Conservation (phyloP, 1,140 invertebrate genomes). For the Drosophila mayri region DNA sequence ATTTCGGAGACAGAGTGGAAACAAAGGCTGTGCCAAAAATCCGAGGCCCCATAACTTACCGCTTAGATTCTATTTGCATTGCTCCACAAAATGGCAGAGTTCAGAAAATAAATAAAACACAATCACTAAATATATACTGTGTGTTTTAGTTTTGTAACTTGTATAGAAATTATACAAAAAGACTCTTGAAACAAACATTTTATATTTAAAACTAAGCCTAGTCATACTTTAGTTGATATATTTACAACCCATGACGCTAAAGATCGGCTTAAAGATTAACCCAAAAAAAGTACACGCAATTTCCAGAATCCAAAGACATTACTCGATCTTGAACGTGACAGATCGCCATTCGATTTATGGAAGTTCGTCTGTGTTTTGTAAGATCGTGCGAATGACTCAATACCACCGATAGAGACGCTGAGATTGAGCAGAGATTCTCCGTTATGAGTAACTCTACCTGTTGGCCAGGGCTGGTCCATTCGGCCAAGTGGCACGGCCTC, state of each 20-base stretch:
- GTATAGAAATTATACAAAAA: no score
- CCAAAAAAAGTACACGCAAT: neutral
- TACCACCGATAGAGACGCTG: slow-evolving; percentile 5
- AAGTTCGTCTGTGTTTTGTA: slow-evolving; percentile 13
- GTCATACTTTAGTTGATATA: neutral
- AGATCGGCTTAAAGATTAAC: neutral
- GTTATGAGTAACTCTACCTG: slow-evolving; percentile 45
- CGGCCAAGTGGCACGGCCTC: slow-evolving; percentile 60
- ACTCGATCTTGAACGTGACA: slow-evolving; percentile 18
- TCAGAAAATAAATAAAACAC: slow-evolving; percentile 30
- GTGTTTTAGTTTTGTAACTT: neutral
- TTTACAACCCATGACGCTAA: neutral
- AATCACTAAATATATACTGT: slow-evolving; percentile 11
- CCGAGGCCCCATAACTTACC: slow-evolving; percentile 46
- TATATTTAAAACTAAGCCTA: neutral
- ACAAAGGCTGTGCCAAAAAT: slow-evolving; percentile 52
- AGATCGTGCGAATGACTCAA: slow-evolving; percentile 45
- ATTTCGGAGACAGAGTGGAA: slow-evolving; percentile 47
- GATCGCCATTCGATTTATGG: slow-evolving; percentile 26
- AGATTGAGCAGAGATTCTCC: slow-evolving; percentile 20
- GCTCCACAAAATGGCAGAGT: slow-evolving; percentile 67
- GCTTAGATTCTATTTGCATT: slow-evolving; percentile 60
- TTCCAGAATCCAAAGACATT: slow-evolving; percentile 17
- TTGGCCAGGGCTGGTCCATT: slow-evolving; percentile 39
- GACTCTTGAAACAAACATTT: no score